These are phyloP conservation scores for Florisuga fusca DNA, from an alignment of 2,797 vertebrate genomes.

Conservation along the genomic window DNA sequence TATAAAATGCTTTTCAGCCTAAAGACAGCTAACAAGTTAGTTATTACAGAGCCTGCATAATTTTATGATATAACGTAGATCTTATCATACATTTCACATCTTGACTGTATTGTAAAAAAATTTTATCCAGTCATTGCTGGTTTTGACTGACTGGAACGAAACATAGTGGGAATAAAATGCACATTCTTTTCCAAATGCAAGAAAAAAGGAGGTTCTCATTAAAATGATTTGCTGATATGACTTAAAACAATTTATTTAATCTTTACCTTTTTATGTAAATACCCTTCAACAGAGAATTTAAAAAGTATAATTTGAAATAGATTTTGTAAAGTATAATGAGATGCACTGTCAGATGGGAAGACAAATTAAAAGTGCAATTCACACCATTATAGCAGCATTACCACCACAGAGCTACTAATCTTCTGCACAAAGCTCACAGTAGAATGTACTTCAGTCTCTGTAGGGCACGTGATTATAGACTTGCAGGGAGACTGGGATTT, in stretches of 20 bases:
- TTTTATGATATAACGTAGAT: slow-evolving; percentile 33
- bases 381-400: slow-evolving; percentile 52
- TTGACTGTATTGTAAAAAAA: slow-evolving; percentile 25
- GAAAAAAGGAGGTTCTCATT: slow-evolving; percentile 57
- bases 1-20: slow-evolving; percentile 30
- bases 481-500: slow-evolving; percentile 54
- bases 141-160: slow-evolving; percentile 60
- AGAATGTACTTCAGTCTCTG: slow-evolving; percentile 64
- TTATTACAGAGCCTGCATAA: slow-evolving; percentile 43
- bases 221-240: slow-evolving; percentile 73
- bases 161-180: slow-evolving; percentile 48
- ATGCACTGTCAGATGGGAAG: slow-evolving; percentile 75
- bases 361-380: slow-evolving; percentile 81
- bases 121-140: not conserved
- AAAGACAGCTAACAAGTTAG: slow-evolving; percentile 34
- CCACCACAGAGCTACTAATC: slow-evolving; percentile 64
- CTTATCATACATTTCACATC: slow-evolving; percentile 49
- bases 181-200: slow-evolving; percentile 52
- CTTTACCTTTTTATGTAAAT: slow-evolving; percentile 78
- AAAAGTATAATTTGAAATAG: slow-evolving; percentile 76
- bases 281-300: slow-evolving; percentile 71
- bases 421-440: slow-evolving; percentile 64
- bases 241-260: slow-evolving; percentile 81
- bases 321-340: slow-evolving; percentile 81
- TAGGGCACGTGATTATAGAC: slow-evolving; percentile 58